Evolutionary conservation across 2,888 invertebrate genomes (phyloP), one percentile per base, ranked within the genome.

Genomic region (Brenthis hecate): DNA sequence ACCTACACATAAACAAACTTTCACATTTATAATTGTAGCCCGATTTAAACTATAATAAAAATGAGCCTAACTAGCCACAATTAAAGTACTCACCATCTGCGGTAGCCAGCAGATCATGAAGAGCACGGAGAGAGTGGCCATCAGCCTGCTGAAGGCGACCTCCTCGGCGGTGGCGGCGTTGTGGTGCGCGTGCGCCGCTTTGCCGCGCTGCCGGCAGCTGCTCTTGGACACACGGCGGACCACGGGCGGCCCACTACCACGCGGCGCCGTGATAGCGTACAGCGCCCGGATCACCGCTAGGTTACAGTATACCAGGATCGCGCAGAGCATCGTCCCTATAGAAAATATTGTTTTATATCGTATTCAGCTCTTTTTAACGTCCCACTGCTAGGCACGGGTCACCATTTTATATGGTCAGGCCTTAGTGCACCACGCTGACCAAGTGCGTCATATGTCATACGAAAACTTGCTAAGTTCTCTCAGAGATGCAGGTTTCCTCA

Each of bases 31-130:
- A 28, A 28, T 28, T 28, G 28, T 28, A 28, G 4, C 28, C 28
- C 4, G 28, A 28, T 28, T 28, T 28, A 28, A 28, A 0, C 28
- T 19, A 58, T 14, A 47, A 19, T 8, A 11, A 23, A 1, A 48
- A 48, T 28, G 23, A 28, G 6, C 23, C 19, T 48, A 4, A 58
- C 14, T 58, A 13, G 5, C 14, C 1, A 19, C n/a, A 50, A 19
- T 2, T 13, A 28, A 54, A 11, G 14, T 14, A n/a, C 92, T 93
- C 82, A 97, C 97, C 96, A 97, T 95, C 87, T 97, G 97, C 32
- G 97, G 97, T 89, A 97, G 93, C 97, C 97, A 98, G 87, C 97
- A 97, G 56, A 96, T 89, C 80, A 97, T 95, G 85, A 97, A 97
- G 43, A 96, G 95, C 73, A 97, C 94, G 74, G 97, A 97, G 55